These are phyloP conservation scores for Phengaris alcon DNA, from an alignment of 2,888 invertebrate genomes.

Conservation along the genomic window DNA sequence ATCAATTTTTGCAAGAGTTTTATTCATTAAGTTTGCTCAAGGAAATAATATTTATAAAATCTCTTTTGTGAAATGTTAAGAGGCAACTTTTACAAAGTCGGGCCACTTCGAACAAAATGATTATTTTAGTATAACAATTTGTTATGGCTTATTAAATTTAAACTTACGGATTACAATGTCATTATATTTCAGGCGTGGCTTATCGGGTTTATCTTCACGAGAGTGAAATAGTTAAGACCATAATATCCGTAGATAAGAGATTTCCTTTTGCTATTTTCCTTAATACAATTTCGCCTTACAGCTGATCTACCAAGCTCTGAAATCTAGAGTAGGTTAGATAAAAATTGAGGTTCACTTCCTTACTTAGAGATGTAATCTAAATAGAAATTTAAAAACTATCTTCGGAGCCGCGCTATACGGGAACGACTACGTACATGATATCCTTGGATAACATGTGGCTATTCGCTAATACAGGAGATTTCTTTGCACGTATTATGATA, in stretches of 20 bases:
- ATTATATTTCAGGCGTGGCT: neutral
- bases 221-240: neutral
- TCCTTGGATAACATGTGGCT: neutral
- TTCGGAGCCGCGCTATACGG: neutral
- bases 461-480: neutral
- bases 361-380: neutral
- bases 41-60: slow-evolving; percentile 2
- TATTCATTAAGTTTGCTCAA: neutral
- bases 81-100: neutral
- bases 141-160: neutral
- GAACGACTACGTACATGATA: neutral
- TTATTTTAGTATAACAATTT: neutral
- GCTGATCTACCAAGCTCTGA: neutral
- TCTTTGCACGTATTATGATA: too few species aligned
- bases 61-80: neutral
- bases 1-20: slow-evolving; percentile 10
- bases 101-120: neutral
- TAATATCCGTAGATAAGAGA: neutral
- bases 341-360: neutral
- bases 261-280: neutral
- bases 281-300: neutral
- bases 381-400: neutral
- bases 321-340: neutral
- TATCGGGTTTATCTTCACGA: neutral
- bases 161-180: neutral